phyloP scores from a whole-genome alignment of 2,113 vertebrate species.

The Eulacestoma nigropectus region DNA sequence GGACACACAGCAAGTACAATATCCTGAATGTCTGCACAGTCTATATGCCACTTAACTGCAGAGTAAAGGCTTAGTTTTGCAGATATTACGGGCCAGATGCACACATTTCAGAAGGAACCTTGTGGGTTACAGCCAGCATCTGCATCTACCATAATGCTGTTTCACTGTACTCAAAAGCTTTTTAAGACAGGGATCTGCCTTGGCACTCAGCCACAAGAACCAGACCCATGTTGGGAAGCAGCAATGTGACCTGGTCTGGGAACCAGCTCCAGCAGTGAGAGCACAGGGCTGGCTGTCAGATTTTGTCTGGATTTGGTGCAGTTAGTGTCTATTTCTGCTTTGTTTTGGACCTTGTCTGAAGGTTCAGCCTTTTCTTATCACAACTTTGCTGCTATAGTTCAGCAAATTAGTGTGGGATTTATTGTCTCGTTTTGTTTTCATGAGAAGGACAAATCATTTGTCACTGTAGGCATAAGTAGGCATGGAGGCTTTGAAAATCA shows the following conservation, averaged over 20 bases:
- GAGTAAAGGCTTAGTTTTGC: background rate
- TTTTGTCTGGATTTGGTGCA: background rate
- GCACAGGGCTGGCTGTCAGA: background rate
- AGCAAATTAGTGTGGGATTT: background rate
- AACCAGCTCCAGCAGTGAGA: background rate
- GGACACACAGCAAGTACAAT: background rate
- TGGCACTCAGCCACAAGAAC: background rate
- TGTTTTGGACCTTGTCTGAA: background rate
- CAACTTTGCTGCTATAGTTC: background rate
- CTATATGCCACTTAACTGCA: background rate
- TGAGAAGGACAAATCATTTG: background rate
- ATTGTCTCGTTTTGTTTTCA: background rate
- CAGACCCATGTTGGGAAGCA: background rate
- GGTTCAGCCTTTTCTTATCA: background rate
- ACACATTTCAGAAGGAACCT: background rate
- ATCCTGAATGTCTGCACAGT: background rate
- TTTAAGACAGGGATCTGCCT: background rate
- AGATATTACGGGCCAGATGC: background rate
- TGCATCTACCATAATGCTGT: background rate
- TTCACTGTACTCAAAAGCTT: background rate
- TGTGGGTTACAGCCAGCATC: background rate
- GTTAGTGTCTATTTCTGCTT: background rate
- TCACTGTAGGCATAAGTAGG: background rate
- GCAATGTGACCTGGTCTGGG: background rate
- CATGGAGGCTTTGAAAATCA: background rate